phyloP scores from a whole-genome alignment of 2,113 vertebrate genomes.

The Heterochromis multidens region DNA sequence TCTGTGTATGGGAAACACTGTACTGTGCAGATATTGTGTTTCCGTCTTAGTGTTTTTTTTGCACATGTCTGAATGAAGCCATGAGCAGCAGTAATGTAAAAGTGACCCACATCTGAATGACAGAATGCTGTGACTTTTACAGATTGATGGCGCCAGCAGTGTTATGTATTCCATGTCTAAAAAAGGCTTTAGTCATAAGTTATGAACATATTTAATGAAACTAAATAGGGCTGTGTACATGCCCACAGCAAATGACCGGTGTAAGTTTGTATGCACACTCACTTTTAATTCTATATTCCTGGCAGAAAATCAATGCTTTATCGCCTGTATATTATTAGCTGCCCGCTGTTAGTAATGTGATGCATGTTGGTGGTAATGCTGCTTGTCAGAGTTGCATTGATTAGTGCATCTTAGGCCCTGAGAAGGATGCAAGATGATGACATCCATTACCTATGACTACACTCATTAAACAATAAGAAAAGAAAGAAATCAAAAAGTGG shows the following conservation, averaged over 20 bases:
- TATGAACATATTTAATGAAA: background rate
- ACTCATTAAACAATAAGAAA: slow-evolving; percentile 6
- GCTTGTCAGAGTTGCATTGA: slow-evolving; percentile 33
- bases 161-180: background rate
- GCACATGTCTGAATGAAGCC: background rate
- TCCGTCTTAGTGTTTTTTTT: background rate
- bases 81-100: background rate
- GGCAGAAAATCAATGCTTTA: slow-evolving; percentile 30
- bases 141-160: background rate
- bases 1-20: background rate
- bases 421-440: slow-evolving; percentile 11
- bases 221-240: background rate
- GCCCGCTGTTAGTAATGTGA: slow-evolving; percentile 28
- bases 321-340: slow-evolving; percentile 16
- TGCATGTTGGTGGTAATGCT: slow-evolving; percentile 19
- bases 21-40: background rate
- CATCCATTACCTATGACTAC: slow-evolving; percentile 8
- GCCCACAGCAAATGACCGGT: background rate
- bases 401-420: background rate
- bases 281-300: background rate
- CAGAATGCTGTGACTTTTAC: background rate
- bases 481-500: background rate
- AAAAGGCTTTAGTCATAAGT: background rate
- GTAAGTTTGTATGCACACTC: background rate
- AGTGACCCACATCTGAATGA: background rate